These are phyloP conservation scores for Onychostruthus taczanowskii DNA, from an alignment of 2,113 vertebrate genomes.

Conservation along the genomic window DNA sequence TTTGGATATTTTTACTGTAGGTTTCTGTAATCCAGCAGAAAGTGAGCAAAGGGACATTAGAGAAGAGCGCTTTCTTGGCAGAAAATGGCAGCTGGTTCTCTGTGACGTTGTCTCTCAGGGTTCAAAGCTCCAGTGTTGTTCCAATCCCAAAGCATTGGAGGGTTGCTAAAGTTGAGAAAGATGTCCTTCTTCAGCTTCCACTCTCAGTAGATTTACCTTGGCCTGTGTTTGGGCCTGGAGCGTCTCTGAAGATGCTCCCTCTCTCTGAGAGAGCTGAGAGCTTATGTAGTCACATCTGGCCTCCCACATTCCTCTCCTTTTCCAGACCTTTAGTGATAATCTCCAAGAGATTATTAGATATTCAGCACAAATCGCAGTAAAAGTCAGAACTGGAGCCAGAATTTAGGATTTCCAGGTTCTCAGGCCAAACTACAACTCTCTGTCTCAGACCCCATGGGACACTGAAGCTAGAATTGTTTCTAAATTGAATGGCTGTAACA, in stretches of 20 bases:
- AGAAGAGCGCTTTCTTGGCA: neutral
- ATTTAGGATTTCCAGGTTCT: conserved; percentile 14
- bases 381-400: conserved; percentile 1
- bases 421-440: neutral
- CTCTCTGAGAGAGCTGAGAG: neutral
- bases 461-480: neutral
- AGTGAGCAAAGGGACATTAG: rapidly evolving
- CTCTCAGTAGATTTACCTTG: neutral
- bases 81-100: neutral
- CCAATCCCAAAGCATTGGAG: neutral
- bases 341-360: neutral
- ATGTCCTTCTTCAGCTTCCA: neutral
- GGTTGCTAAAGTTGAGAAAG: neutral
- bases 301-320: neutral
- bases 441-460: neutral
- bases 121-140: neutral
- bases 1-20: neutral
- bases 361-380: neutral
- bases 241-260: neutral
- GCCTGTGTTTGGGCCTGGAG: neutral
- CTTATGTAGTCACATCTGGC: neutral
- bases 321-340: neutral
- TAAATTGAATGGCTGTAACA: conserved; percentile 45
- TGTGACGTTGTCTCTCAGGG: neutral
- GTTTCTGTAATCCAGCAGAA: neutral